Base-by-base conservation (phyloP, 2,113 vertebrate species). In the Australoheros scitulus region DNA sequence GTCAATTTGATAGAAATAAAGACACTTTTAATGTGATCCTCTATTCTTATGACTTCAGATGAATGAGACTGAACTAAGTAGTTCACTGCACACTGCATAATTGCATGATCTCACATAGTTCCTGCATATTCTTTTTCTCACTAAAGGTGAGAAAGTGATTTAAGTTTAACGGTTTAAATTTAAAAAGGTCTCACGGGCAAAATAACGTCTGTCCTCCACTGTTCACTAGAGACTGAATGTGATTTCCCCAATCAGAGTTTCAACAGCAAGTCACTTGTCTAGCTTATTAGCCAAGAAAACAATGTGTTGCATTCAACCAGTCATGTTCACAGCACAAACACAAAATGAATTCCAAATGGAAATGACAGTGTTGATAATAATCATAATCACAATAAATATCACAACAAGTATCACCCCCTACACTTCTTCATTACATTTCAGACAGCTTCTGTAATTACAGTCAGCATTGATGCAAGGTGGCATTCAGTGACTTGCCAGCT, bases 371-470 rank as follows among this genome's bases (percentile, higher is more conserved):
- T 58, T 82, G 76, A 83, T 87, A 65, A 86, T 82, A 78, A 84
- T 57, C 47, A 61, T 29, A 64, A 84, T 55, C 26, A 26, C 22
- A 83, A 61, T 83, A 89, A 88, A 81, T 77, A 85, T 88, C 38
- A 84, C 88, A 79, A 72, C 47, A 61, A 24, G 32, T 38, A 76
- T 79, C 70, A 78, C 52, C 36, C 32, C 13, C 4, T 41, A 57
- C 18, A 77, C 80, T 26, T 80, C 81, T 82, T 34, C 17, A 26
- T 86, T 83, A 61, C 20, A 41, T 79, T 57, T 38, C 64, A 43
- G 87, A 89, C 81, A 87, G 90, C 34, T 85, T 78, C 60, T 79
- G 43, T 92, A 92, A 94, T 93, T 87, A 82, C 57, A 87, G 77
- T 76, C 84, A 89, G 76, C 74, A 76, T 36, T 87, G 65, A 93